Base-by-base conservation (phyloP, 2,888 invertebrate species). In the Eutolmus rufibarbis region DNA sequence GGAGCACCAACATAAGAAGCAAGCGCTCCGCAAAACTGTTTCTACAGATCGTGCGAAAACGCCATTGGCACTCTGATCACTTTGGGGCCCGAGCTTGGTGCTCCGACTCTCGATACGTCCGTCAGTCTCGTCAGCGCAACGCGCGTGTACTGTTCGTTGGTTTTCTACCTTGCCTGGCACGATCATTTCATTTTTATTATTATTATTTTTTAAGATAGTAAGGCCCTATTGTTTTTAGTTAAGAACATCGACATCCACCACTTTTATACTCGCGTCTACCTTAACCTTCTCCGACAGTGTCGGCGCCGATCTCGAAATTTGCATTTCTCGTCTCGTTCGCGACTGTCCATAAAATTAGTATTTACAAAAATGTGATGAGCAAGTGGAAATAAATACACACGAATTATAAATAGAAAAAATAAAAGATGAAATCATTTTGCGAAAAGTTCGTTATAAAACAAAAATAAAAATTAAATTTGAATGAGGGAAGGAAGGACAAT, bases 81-180 rank as follows among this genome's bases (percentile, higher is more conserved):
- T 90, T 46, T 89, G 90, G 90, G 90, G 91, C 90, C 90, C 90
- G 90, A 90, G 56, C 89, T 86, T 88, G 87, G 87, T 89, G 88
- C 89, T 90, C 89, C 89, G 89, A 90, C 88, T 89, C 89, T 89
- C 90, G 90, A 89, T 89, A 86, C 87, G 85, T 28, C 34, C 88
- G 88, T 89, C 89, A 90, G 90, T 90, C 90, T 91, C 90, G 90
- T 90, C 90, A 89, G 90, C 91, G 91, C 90, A 91, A 90, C 91
- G 91, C 90, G 91, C 90, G 91, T 90, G 90, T 90, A 89, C 89
- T 90, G 91, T 90, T 90, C 90, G 89, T 89, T 86, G 43, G 66
- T 88, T 88, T 87, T 87, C 56, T 87, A 88, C 87, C 28, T 82
- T 40, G 37, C 76, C 87, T 78, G 74, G 77, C 76, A 87, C 79